These are phyloP conservation scores for Pygoscelis adeliae DNA, from an alignment of 2,113 vertebrate genomes.

Conservation along the genomic window DNA sequence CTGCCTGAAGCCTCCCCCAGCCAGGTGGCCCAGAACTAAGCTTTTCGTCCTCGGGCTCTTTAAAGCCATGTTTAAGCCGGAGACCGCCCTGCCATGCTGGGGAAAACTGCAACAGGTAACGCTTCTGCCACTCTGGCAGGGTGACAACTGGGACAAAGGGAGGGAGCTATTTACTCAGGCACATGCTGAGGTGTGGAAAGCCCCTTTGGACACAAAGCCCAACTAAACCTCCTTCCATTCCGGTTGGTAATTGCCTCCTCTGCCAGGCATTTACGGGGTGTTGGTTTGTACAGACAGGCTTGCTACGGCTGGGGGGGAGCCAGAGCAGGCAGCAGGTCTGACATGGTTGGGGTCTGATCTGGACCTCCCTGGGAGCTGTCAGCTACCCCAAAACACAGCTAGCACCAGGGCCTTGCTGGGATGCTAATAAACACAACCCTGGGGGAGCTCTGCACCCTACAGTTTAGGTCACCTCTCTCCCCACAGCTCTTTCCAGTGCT, in stretches of 20 bases:
- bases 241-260: not conserved
- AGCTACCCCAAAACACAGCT: not conserved
- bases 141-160: not conserved
- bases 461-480: not conserved
- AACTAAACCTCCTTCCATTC: not conserved
- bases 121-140: not conserved
- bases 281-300: not conserved
- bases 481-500: not conserved
- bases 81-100: not conserved
- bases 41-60: not conserved
- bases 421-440: not conserved
- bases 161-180: not conserved
- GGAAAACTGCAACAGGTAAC: not conserved
- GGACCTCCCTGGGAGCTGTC: not conserved
- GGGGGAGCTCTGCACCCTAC: not conserved
- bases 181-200: not conserved
- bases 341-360: not conserved
- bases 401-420: not conserved
- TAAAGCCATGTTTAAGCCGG: not conserved
- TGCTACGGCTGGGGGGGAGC: not conserved
- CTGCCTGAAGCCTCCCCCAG: not conserved
- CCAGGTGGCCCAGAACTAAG: not conserved
- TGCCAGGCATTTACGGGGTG: not conserved
- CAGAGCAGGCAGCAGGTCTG: not conserved
- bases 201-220: not conserved